A percentile compares a stretch with the other conserved stretches of the same genome.
Conservation (phyloP, 2,888 invertebrate genomes). For the Byasa hedistus region DNA sequence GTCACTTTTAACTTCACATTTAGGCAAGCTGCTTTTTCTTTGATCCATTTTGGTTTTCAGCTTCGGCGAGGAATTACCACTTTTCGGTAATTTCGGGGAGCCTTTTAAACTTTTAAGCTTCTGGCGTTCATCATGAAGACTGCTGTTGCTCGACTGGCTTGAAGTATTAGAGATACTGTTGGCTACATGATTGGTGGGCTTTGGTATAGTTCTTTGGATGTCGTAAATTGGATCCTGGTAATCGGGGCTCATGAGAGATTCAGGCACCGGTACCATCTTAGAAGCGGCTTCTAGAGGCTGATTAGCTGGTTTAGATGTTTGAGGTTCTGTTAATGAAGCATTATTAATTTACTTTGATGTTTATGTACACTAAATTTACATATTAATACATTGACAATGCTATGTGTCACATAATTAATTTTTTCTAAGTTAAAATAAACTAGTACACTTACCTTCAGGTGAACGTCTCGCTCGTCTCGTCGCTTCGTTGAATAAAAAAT, state of each 20-base stretch:
- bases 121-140: constrained; percentile 57
- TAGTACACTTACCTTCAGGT: too few relatives aligned
- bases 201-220: constrained; percentile 63
- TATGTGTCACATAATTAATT: too few relatives aligned
- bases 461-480: too few relatives aligned
- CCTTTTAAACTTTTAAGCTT: constrained; percentile 55
- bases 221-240: constrained; percentile 80
- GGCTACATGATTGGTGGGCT: constrained; percentile 44
- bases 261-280: constrained; percentile 93
- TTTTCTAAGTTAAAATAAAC: too few relatives aligned
- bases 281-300: constrained; percentile 88
- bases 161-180: constrained; percentile 52
- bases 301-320: constrained; percentile 54
- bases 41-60: constrained; percentile 65
- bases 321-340: constrained; percentile 33
- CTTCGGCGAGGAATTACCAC: constrained; percentile 73
- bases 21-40: constrained; percentile 65
- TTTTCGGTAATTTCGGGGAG: constrained; percentile 70
- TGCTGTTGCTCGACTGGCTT: constrained; percentile 64
- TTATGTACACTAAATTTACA: too few relatives aligned
- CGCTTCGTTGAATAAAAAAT: too few relatives aligned
- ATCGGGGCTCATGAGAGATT: constrained; percentile 92
- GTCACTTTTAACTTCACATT: constrained; percentile 47
- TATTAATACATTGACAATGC: too few relatives aligned
- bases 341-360: too few relatives aligned